Evolutionary conservation across 2,797 vertebrate genomes (phyloP).

Genomic region (Catamblyrhynchus diadema): DNA sequence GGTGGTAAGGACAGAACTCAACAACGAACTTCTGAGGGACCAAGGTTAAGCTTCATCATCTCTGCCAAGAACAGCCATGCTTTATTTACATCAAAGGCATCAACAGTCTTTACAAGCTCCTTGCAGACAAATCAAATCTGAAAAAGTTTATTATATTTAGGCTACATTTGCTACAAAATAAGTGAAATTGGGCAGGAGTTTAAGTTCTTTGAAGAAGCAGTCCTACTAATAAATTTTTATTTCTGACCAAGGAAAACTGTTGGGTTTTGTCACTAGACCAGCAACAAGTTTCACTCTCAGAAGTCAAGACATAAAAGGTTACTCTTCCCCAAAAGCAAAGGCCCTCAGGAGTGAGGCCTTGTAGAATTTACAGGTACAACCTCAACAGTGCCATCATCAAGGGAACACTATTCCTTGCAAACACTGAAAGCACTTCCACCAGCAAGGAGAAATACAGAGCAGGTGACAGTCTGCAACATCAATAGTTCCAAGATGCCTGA

Average conservation of each 20-base stretch:
- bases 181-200: not conserved
- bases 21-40: not conserved
- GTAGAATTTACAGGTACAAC: not conserved
- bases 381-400: not conserved
- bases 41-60: not conserved
- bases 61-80: not conserved
- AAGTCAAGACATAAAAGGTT: not conserved
- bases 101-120: not conserved
- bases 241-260: not conserved
- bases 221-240: not conserved
- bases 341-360: not conserved
- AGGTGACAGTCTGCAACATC: not conserved
- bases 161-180: not conserved
- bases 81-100: not conserved
- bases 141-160: not conserved
- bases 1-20: not conserved
- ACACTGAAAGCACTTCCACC: not conserved
- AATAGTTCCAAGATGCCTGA: not conserved
- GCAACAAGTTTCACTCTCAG: not conserved
- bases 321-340: not conserved
- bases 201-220: not conserved
- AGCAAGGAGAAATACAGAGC: not conserved
- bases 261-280: not conserved
- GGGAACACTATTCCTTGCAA: not conserved
- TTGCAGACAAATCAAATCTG: not conserved